phyloP scores from a whole-genome alignment of 2,113 vertebrate genomes.

The Accipiter cooperii region DNA sequence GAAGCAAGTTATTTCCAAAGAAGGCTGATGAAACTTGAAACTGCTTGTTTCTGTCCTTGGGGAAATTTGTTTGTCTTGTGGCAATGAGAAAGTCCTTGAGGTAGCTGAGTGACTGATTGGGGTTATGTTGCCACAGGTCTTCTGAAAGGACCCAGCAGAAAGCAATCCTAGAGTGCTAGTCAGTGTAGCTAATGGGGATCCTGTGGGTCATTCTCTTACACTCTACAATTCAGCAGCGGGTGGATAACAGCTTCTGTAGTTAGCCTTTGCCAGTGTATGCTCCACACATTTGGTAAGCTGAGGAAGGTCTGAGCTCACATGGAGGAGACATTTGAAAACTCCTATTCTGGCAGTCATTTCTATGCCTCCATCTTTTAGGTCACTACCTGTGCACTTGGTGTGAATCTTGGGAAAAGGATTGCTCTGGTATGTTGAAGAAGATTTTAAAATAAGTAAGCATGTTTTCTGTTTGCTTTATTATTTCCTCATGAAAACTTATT shows the following conservation, averaged over 20 bases:
- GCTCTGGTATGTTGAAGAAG: not conserved
- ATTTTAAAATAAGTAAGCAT: not conserved
- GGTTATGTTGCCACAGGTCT: not conserved
- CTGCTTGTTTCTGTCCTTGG: not conserved
- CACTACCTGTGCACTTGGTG: not conserved
- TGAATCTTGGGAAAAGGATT: not conserved
- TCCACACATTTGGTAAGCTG: not conserved
- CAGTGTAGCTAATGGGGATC: not conserved
- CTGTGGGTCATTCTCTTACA: rapidly evolving
- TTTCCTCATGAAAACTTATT: not conserved
- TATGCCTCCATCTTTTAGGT: not conserved
- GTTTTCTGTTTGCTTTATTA: not conserved
- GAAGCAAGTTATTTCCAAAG: not conserved
- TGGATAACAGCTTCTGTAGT: not conserved
- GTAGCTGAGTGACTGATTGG: not conserved
- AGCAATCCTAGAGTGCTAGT: not conserved
- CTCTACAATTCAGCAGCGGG: not conserved
- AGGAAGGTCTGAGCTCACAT: not conserved
- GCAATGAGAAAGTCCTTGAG: not conserved
- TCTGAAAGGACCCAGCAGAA: not conserved
- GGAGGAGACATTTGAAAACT: rapidly evolving
- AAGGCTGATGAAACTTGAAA: not conserved
- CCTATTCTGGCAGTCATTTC: not conserved
- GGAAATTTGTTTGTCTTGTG: not conserved
- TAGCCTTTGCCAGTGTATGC: not conserved